A percentile compares a stretch with the other conserved stretches of the same genome.
These are phyloP conservation scores for Amphibalanus amphitrite DNA, from an alignment of 1,140 invertebrate genomes.

Conservation along the genomic window DNA sequence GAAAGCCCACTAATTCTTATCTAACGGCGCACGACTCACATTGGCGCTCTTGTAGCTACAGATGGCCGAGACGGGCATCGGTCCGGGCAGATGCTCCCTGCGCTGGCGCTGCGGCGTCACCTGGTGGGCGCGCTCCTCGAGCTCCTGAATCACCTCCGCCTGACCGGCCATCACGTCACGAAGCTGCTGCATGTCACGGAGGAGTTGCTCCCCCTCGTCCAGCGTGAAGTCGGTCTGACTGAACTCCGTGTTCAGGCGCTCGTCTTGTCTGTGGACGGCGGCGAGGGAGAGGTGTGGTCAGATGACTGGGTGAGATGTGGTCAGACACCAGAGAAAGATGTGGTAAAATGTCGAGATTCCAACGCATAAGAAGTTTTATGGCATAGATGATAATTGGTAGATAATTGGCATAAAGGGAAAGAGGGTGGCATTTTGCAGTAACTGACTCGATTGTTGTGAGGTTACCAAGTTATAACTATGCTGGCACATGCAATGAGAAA, in stretches of 20 bases:
- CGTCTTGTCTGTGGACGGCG: conserved; percentile 34
- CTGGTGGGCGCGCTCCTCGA: conserved; percentile 60
- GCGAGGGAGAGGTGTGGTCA: no score
- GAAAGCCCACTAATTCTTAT: no score
- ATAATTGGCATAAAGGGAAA: no score
- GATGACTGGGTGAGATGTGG: no score
- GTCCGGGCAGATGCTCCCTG: conserved; percentile 33
- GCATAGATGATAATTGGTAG: no score
- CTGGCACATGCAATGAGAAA: no score
- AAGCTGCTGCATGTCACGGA: conserved; percentile 85
- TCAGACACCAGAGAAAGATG: no score
- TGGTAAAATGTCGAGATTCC: no score
- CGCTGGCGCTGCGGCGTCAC: conserved; percentile 82
- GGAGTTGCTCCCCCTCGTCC: conserved; percentile 77
- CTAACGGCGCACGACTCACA: conserved; percentile 32
- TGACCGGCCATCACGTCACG: conserved; percentile 78
- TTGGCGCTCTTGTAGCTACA: conserved; percentile 81
- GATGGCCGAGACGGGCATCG: conserved; percentile 50
- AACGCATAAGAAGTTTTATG: no score
- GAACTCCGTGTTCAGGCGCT: conserved; percentile 77
- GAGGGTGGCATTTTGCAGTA: no score
- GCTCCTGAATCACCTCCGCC: conserved; percentile 55
- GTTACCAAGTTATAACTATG: no score
- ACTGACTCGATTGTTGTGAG: no score
- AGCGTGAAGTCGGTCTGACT: conserved; percentile 82